phyloP scores from a whole-genome alignment of 2,888 invertebrate species.

The Chymomyza procnemis region DNA sequence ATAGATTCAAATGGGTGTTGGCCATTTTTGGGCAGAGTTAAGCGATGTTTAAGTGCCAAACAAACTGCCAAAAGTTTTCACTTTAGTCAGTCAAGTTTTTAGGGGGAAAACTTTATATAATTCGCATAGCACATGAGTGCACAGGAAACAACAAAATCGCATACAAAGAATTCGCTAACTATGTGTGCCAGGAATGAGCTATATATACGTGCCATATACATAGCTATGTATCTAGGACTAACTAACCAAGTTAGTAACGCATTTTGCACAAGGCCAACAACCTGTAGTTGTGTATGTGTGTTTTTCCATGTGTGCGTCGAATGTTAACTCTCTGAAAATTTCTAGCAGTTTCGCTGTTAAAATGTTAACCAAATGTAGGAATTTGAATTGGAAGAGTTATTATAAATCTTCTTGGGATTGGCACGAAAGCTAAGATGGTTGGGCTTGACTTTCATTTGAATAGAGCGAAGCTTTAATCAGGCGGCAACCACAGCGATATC shows the following conservation, averaged over 20 bases:
- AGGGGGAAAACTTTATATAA: neutral
- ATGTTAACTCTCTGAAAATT: neutral
- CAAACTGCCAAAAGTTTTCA: constrained; percentile 14
- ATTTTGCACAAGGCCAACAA: neutral
- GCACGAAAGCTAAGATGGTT: too few relatives aligned
- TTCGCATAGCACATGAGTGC: neutral
- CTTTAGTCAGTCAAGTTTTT: neutral
- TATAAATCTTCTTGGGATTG: too few relatives aligned
- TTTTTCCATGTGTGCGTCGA: neutral
- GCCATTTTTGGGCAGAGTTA: constrained; percentile 51
- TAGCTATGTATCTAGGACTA: neutral
- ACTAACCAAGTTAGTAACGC: neutral
- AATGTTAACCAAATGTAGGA: neutral
- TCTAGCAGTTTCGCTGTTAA: neutral
- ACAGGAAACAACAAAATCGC: neutral
- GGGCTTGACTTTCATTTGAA: too few relatives aligned
- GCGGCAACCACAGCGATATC: too few relatives aligned
- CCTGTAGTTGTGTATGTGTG: neutral
- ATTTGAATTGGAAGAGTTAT: neutral
- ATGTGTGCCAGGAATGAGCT: neutral
- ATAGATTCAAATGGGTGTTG: constrained; percentile 56
- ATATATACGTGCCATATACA: too few relatives aligned
- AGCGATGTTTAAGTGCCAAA: constrained; percentile 25
- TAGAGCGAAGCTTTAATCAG: too few relatives aligned
- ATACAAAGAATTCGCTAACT: neutral